Evolutionary conservation across 2,888 invertebrate genomes (phyloP), one percentile per base, ranked within the genome.

Genomic region (Orchestes rusci): DNA sequence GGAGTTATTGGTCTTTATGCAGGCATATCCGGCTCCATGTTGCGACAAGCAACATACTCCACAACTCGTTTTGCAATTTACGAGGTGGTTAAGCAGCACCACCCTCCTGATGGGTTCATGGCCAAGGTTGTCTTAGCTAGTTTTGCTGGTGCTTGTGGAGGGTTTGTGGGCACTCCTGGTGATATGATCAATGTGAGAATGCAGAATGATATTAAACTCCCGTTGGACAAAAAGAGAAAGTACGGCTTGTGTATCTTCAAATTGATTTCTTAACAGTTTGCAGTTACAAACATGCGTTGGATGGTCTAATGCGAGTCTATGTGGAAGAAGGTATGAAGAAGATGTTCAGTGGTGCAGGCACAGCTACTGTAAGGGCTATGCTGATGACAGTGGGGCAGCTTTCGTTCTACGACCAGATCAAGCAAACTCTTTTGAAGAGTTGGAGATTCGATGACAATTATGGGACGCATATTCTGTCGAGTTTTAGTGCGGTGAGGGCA

Each of bases 181-280:
- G 99, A 99, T 72, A 79, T 99, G 75, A 85, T 99, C 39, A 99
- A 99, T 72, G 99, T 99, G 3, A 75, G 99, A 57, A 97, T 99
- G 97, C 97, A 99, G 68, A 99, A 99, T 73, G 99, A 99, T 70
- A 80, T 96, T 16, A 99, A 97, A 71, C 69, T 97, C 36, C 81
- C 92, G 3, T 63, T 70, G 40, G 88, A 91, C 15, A 77, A 83
- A 56, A 75, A 94, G 62, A 78, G 96, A 73, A 95, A 96, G 95
- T 94, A 71, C 74, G 83, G 70, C 53, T 16, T 34, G 7, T 5
- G 23, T 23, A 10, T 23, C 7, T 10, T 23, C n/a, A n/a, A 23
- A 23, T 23, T 23, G 10, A 23, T 23, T 23, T 23, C 23, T 8
- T 23, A 10, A 23, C 23, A 23, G 10, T 23, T 23, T 23, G 5